A percentile compares a stretch with the other conserved stretches of the same genome.
Conservation (phyloP, 2,888 invertebrate species). For the Eupithecia insigniata region DNA sequence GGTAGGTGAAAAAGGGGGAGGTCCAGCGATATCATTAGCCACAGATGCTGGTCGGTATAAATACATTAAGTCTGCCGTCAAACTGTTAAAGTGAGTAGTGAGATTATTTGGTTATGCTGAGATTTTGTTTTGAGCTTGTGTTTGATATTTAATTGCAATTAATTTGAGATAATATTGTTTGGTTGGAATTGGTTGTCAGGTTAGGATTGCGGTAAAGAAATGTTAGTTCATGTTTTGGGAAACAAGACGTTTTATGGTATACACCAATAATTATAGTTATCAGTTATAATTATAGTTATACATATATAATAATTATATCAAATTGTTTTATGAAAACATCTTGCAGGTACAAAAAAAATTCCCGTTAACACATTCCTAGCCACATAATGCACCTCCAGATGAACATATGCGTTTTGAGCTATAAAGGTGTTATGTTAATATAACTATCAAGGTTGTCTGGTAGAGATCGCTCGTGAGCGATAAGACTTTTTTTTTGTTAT, state of each 20-base stretch:
- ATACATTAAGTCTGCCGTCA: constrained; percentile 83
- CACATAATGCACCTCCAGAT: too few relatives aligned
- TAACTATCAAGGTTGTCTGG: too few relatives aligned
- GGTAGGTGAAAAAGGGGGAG: constrained; percentile 46
- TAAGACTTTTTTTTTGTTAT: too few relatives aligned
- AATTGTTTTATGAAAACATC: background rate
- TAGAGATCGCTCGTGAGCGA: too few relatives aligned
- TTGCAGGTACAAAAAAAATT: background rate
- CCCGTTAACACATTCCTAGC: too few relatives aligned
- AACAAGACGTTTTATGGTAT: background rate
- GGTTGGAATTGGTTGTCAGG: constrained; percentile 3
- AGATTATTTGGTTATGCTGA: constrained; percentile 47
- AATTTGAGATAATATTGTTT: constrained; percentile 1
- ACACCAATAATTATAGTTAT: too few relatives aligned
- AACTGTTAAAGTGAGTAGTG: constrained; percentile 75
- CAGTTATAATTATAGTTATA: too few relatives aligned
- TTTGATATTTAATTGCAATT: constrained; percentile 25
- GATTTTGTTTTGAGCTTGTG: constrained; percentile 38
- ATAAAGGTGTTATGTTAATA: too few relatives aligned
- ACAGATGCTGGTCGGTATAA: constrained; percentile 82
- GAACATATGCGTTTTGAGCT: too few relatives aligned
- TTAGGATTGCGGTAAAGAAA: background rate
- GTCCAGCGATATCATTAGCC: constrained; percentile 83
- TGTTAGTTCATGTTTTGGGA: background rate
- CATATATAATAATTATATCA: too few relatives aligned